Evolutionary conservation across 2,113 vertebrate genomes (phyloP).

Genomic region (Calypte anna): DNA sequence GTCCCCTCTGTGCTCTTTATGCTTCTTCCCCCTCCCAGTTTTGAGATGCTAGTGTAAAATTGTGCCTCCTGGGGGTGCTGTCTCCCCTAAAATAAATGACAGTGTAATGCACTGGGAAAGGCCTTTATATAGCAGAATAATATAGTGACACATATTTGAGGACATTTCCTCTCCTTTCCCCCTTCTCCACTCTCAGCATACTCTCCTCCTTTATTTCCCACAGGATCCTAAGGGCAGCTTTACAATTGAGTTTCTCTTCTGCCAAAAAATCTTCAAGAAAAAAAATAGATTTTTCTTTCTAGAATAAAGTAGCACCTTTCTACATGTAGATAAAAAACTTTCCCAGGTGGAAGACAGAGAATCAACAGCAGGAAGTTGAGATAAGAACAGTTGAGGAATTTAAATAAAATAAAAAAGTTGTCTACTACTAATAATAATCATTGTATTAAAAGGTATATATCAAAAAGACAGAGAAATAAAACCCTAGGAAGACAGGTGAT

Average conservation of each 20-base stretch:
- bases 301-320: background rate
- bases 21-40: background rate
- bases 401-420: no score
- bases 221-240: constrained; percentile 33
- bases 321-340: background rate
- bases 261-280: constrained; percentile 51
- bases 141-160: constrained; percentile 44
- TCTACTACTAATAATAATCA: no score
- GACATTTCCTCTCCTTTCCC: background rate
- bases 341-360: background rate
- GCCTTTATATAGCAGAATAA: constrained; percentile 45
- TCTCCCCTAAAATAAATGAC: constrained; percentile 55
- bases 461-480: no score
- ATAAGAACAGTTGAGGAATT: background rate
- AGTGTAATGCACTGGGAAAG: background rate
- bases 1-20: background rate
- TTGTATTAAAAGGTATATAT: no score
- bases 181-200: constrained; percentile 7
- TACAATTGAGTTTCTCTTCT: constrained; percentile 33
- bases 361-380: background rate
- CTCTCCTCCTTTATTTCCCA: constrained; percentile 56
- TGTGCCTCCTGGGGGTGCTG: constrained; percentile 76
- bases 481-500: no score
- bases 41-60: constrained; percentile 28
- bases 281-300: constrained; percentile 1